Base-by-base conservation (phyloP, 2,797 vertebrate genomes). In the Pelobates cultripes region DNA sequence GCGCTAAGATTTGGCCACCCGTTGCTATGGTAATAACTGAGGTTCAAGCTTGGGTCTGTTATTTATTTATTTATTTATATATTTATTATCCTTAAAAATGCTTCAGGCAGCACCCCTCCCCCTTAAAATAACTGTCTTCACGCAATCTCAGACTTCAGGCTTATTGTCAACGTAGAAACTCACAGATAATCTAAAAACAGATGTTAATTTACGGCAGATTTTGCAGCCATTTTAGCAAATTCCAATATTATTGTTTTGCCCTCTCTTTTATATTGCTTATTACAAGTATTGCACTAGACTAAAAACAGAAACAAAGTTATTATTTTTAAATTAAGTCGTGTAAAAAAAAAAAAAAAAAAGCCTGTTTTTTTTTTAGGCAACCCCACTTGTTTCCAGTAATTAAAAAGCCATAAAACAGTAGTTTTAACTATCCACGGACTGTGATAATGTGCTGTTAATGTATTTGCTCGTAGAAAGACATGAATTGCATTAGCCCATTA, bases 21-120 rank as follows among this genome's bases (percentile, higher is more conserved):
- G 81, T 83, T 83, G 81, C 81, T 68, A 83, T 83, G 81, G 81
- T 73, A 63, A 83, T 83, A 83, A 83, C 68, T 78, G 81, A 44
- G 77, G 74, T 82, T 71, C 73, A 76, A 68, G 70, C 71, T 73
- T 73, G 69, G 81, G 75, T 61, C 75, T 70, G 44, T 81, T 63
- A 43, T 81, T 72, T 42, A 70, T 63, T 60, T 75, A 43, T 42
- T 43, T 47, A 28, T 68, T 63, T 40, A 12, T 4, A 57, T 64
- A 10, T 67, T 41, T 51, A 51, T 51, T 6, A 51, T 6, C 47
- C 40, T 67, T 71, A 57, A 67, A 73, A 73, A 73, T 10, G 74
- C 74, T 77, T 60, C 28, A 40, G 80, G 60, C 80, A 44, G 57
- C 72, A 12, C 15, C 55, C 55, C 55, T 41, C 72, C 44, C 68